These are phyloP conservation scores for Tenthredo amoena DNA, from an alignment of 2,888 invertebrate genomes.

Conservation along the genomic window DNA sequence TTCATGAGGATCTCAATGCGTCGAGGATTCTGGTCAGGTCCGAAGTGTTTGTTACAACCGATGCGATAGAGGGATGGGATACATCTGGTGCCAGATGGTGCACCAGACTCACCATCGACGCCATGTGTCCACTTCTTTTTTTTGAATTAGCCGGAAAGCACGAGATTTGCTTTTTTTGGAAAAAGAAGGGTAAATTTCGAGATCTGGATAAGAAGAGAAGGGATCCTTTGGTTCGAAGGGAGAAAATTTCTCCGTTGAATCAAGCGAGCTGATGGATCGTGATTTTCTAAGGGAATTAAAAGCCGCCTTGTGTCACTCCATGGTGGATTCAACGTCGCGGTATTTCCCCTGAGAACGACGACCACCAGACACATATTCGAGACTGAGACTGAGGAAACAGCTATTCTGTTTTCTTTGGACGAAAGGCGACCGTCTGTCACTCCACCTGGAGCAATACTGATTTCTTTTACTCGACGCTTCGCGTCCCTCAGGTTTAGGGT, in stretches of 20 bases:
- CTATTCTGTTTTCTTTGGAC: neutral
- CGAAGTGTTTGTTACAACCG: slow-evolving; percentile 68
- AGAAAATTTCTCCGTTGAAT: neutral
- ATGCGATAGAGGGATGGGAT: neutral
- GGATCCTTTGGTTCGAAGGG: neutral
- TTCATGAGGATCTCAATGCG: slow-evolving; percentile 69
- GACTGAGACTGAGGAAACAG: neutral
- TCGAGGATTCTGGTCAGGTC: slow-evolving; percentile 66
- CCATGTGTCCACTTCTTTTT: neutral
- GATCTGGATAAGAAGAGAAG: neutral
- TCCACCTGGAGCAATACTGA: slow-evolving; percentile 25
- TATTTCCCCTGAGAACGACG: slow-evolving; percentile 29
- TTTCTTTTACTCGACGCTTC: slow-evolving; percentile 4
- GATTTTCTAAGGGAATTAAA: slow-evolving; percentile 42
- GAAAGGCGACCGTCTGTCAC: slow-evolving; percentile 1
- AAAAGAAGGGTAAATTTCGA: neutral
- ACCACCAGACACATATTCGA: neutral
- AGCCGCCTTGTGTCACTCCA: neutral
- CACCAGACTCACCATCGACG: neutral
- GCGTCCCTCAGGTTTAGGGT: slow-evolving; percentile 9
- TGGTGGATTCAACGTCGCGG: neutral
- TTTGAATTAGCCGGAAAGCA: neutral
- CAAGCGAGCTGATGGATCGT: slow-evolving; percentile 15
- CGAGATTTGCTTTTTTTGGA: neutral
- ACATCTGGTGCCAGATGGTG: slow-evolving; percentile 11